These are phyloP conservation scores for Otus scops DNA, from an alignment of 2,797 vertebrate species.

Conservation along the genomic window DNA sequence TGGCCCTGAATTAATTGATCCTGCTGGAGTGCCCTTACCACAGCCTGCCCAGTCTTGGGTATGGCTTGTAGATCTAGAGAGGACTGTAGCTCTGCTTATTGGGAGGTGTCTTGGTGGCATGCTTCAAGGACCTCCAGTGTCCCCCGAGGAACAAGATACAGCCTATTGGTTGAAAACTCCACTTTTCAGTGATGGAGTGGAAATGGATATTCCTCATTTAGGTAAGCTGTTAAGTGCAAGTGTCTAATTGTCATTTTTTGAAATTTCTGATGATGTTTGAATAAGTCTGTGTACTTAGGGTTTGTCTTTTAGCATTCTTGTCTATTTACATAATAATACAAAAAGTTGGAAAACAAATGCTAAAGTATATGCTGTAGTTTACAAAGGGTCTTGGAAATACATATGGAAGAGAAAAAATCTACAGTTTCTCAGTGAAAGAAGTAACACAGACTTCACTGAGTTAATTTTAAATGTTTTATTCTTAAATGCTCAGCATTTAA, in stretches of 20 bases:
- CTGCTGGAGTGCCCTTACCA: slow-evolving; percentile 81
- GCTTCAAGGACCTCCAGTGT: slow-evolving; percentile 90
- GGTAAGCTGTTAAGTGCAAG: slow-evolving; percentile 72
- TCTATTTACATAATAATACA: background rate
- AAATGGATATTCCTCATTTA: slow-evolving; percentile 90
- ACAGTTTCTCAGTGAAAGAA: background rate
- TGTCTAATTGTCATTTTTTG: background rate
- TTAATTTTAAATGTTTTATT: background rate
- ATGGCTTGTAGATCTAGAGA: slow-evolving; percentile 96
- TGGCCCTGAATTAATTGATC: slow-evolving; percentile 87
- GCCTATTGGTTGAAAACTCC: slow-evolving; percentile 95
- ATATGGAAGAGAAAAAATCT: background rate
- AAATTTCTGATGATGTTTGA: background rate
- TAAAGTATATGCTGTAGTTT: background rate
- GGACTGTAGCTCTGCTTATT: slow-evolving; percentile 91
- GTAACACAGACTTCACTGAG: background rate
- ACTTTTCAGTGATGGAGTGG: slow-evolving; percentile 92
- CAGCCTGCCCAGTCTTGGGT: slow-evolving; percentile 90
- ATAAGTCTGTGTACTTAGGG: background rate
- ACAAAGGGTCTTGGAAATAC: background rate
- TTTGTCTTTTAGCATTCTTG: background rate
- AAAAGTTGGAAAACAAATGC: background rate
- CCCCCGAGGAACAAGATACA: slow-evolving; percentile 92
- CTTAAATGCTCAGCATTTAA: background rate
- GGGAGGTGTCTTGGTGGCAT: slow-evolving; percentile 95